phyloP scores from a whole-genome alignment of 2,113 vertebrate species.

The Cardinalis cardinalis region DNA sequence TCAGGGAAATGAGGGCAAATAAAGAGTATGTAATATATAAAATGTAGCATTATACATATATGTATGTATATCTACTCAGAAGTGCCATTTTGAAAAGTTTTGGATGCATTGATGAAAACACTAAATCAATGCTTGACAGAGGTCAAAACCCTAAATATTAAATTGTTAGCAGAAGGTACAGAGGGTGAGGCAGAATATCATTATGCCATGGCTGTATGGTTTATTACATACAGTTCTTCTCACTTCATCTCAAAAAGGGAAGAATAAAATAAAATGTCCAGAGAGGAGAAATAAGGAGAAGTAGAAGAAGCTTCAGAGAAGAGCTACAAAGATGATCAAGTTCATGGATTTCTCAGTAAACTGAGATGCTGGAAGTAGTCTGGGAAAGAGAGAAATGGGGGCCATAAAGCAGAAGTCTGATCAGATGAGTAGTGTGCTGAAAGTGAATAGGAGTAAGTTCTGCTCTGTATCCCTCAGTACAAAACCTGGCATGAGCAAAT shows the following conservation, averaged over 20 bases:
- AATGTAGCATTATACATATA: not conserved
- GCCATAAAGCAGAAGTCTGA: not conserved
- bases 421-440: not conserved
- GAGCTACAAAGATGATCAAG: not conserved
- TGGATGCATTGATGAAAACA: not conserved
- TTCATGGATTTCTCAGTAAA: not conserved
- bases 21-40: not conserved
- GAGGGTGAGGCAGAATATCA: not conserved
- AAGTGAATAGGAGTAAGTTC: not conserved
- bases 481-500: not conserved
- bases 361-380: not conserved
- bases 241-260: not conserved
- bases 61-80: not conserved
- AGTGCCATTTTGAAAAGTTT: not conserved
- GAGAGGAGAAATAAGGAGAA: not conserved
- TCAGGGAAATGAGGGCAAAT: not conserved
- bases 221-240: not conserved
- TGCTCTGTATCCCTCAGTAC: not conserved
- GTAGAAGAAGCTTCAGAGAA: not conserved
- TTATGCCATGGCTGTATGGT: not conserved
- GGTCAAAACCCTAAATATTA: not conserved
- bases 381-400: not conserved
- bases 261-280: not conserved
- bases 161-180: not conserved
- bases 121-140: not conserved